These are phyloP conservation scores for Rhingia campestris DNA, from an alignment of 2,888 invertebrate genomes.

Conservation along the genomic window DNA sequence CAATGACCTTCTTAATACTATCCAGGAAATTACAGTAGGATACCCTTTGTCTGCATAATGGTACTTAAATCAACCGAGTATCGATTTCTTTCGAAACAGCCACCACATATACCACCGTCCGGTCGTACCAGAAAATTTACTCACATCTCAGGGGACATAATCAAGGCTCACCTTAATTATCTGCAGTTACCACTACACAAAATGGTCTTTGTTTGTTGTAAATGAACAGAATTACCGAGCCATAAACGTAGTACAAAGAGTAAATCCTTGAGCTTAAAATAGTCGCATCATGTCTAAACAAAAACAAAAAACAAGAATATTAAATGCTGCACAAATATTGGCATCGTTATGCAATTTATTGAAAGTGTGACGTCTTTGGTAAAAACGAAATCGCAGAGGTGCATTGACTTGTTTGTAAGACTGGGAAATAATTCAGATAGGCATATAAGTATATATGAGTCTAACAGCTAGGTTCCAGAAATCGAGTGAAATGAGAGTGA, in stretches of 20 bases:
- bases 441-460: too few species aligned
- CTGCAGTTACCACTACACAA: slow-evolving; percentile 18
- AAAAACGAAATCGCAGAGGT: too few species aligned
- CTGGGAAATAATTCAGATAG: too few species aligned
- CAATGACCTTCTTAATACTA: too few species aligned
- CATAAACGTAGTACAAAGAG: slow-evolving; percentile 35
- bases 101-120: slow-evolving; percentile 2
- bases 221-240: slow-evolving; percentile 29
- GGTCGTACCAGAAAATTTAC: slow-evolving; percentile 1
- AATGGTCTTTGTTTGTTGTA: slow-evolving; percentile 21
- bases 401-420: too few species aligned
- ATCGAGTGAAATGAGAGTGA: too few species aligned
- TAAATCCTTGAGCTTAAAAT: slow-evolving; percentile 58
- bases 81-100: slow-evolving; percentile 36
- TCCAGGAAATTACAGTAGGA: too few species aligned
- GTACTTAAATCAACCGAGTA: neutral
- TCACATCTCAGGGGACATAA: slow-evolving; percentile 4
- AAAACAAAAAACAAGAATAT: neutral
- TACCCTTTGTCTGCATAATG: too few species aligned
- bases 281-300: neutral
- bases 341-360: too few species aligned
- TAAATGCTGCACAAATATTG: too few species aligned
- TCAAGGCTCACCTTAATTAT: slow-evolving; percentile 54
- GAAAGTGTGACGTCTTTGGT: too few species aligned
- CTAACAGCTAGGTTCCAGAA: too few species aligned